A percentile compares a stretch with the other conserved stretches of the same genome.
Evolutionary conservation across 1,140 invertebrate genomes (phyloP).

Genomic region (Anastatus disparis): DNA sequence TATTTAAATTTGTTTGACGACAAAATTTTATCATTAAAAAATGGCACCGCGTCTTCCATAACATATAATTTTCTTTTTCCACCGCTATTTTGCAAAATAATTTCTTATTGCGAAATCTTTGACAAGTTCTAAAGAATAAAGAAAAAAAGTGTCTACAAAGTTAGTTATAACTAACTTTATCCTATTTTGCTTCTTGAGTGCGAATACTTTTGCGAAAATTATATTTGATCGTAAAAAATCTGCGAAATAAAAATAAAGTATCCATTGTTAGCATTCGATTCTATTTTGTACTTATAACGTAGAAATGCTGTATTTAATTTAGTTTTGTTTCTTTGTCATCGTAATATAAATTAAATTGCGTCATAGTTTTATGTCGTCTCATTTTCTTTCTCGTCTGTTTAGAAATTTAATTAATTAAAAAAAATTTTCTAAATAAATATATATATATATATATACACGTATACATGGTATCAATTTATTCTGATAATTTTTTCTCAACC

Average conservation of each 20-base stretch:
- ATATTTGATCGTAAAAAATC: too few species aligned
- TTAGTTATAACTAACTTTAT: not conserved
- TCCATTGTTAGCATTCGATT: conserved; percentile 11
- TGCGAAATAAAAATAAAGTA: not conserved
- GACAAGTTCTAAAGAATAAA: not conserved
- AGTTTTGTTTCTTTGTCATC: conserved; percentile 23
- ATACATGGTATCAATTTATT: too few species aligned
- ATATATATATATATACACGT: conserved; percentile 32
- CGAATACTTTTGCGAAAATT: not conserved
- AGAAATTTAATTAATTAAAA: conserved; percentile 32
- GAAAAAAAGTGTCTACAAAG: conserved; percentile 2
- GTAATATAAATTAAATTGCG: conserved; percentile 18
- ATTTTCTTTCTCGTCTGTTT: conserved; percentile 31
- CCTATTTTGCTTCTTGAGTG: not conserved
- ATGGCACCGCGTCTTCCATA: conserved; percentile 5
- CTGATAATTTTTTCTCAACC: too few species aligned
- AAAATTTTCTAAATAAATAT: conserved; percentile 30
- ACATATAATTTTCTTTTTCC: not conserved
- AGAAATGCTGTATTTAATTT: conserved; percentile 31
- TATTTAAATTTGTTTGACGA: not conserved
- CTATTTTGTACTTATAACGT: conserved; percentile 8
- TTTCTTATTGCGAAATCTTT: conserved; percentile 6
- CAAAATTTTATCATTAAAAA: not conserved
- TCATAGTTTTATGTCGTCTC: not conserved
- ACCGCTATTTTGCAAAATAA: conserved; percentile 19